Base-by-base conservation (phyloP, 2,113 vertebrate species). In the Pachycephala philippinensis region DNA sequence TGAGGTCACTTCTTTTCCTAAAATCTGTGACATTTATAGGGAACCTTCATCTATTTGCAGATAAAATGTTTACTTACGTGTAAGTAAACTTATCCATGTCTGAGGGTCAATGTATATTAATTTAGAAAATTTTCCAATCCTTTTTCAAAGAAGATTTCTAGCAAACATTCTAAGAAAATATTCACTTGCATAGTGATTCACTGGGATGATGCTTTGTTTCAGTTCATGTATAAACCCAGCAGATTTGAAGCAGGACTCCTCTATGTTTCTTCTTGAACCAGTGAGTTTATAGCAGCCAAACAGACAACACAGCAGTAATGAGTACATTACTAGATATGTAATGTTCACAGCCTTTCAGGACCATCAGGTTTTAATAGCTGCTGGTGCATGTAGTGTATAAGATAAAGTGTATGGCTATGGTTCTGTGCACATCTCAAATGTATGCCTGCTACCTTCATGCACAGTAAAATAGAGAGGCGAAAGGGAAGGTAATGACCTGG, bases 361-460 rank as follows among this genome's bases (percentile, higher is more conserved):
- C 61, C 74, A 72, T 80, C 65, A 74, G 33, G n/a, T 87, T 85
- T 89, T 94, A 94, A 84, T 69, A 83, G 78, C 19, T 92, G 47
- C 37, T 85, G 49, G 57, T 37, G 9, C 57, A 3, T 65, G 23
- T 44, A 89, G 49, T 11, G 18, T 39, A 11, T 60, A 70, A 87
- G 59, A 78, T 68, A 37, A 92, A 89, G 49, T 63, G 13, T 28
- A 49, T 18, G 6, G 40, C 44, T 61, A 9, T 26, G 27, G 45
- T 69, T 84, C 74, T 79, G 15, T 82, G 74, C 40, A 15, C 0
- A 0, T 35, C 70, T 85, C 60, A 64, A 77, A 64, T 71, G n/a
- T 4, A 23, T 56, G 49, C 40, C 60, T 72, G 26, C 54, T 95
- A 53, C 80, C 75, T 85, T 69, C 72, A 40, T 61, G n/a, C 37